Base-by-base conservation (phyloP, 2,113 vertebrate genomes). In the Murina feae region DNA sequence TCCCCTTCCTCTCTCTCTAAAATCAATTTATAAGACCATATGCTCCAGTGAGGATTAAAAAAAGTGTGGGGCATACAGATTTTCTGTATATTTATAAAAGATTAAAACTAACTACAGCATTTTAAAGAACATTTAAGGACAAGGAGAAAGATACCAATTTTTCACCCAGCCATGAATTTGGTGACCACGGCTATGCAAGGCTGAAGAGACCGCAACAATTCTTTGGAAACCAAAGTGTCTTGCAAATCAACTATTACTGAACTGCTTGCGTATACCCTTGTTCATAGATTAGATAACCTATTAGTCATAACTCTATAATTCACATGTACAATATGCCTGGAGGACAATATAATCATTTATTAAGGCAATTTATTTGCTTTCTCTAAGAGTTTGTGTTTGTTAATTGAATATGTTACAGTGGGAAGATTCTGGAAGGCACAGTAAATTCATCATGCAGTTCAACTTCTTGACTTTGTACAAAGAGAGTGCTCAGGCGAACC, bases 331-430 rank as follows among this genome's bases (percentile, higher is more conserved):
- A 91, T 93, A 86, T 95, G 95, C 87, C 96, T 53, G 53, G 69
- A 98, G 90, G 94, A 97, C 93, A 97, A 97, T 96, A 97, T 97
- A 97, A 97, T 97, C 92, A 85, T 92, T 97, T 96, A 95, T 94
- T 97, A 92, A 63, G 85, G 51, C 65, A 13, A 13, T 96, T 96
- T 94, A 96, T 97, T 98, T 96, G 81, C 68, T 85, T 94, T 95
- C 51, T 69, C 49, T 93, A 94, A 69, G 58, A 71, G 66, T 63
- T 49, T 90, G 7, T 4, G 58, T 93, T 97, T 75, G 0, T 96
- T 96, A 96, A 58, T 53, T 76, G 65, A 72, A 86, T 35, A 13
- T 1, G 14, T 75, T 69, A 74, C 0, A 23, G 71, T 85, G 12
- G 58, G 90, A 37, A n/a, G 44, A 69, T n/a, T 9, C 13, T 51